Conservation (phyloP, 2,113 vertebrate genomes). For the Myocastor coypus region DNA sequence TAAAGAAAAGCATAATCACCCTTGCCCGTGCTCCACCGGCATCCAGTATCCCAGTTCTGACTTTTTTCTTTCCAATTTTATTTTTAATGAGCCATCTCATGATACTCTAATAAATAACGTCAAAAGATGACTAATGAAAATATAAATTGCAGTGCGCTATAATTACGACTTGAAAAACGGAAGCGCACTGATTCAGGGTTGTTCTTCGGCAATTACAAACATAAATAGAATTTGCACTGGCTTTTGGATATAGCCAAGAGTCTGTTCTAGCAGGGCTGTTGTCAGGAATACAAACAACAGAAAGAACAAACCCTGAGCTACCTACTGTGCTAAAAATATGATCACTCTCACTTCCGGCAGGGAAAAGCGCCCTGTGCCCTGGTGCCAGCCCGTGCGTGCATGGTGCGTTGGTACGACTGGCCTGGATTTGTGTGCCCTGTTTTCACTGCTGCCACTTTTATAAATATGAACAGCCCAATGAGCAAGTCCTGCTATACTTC, state of each 20-base stretch:
- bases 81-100: conserved; percentile 67
- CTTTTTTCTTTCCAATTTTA: conserved; percentile 53
- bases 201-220: conserved; percentile 60
- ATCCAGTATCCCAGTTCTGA: neutral
- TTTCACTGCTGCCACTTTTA: conserved; percentile 65
- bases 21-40: neutral
- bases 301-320: conserved; percentile 55
- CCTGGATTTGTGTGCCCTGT: conserved; percentile 51
- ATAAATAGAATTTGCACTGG: conserved; percentile 65
- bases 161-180: conserved; percentile 63
- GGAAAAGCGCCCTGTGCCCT: neutral
- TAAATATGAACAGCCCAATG: conserved; percentile 66
- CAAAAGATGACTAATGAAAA: conserved; percentile 71
- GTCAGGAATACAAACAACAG: conserved; percentile 56
- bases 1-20: conserved; percentile 12
- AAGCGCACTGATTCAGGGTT: conserved; percentile 49
- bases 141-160: conserved; percentile 59
- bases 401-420: conserved; percentile 12
- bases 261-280: conserved; percentile 22
- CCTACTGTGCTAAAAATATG: conserved; percentile 65
- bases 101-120: conserved; percentile 62
- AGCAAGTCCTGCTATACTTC: conserved; percentile 60
- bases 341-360: neutral
- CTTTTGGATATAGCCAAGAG: conserved; percentile 43
- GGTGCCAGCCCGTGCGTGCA: neutral